Percentiles rank a stretch among this genome's conserved stretches.
These are phyloP conservation scores for Melanotaenia duboulayi DNA, from an alignment of 2,113 vertebrate species.

Conservation along the genomic window DNA sequence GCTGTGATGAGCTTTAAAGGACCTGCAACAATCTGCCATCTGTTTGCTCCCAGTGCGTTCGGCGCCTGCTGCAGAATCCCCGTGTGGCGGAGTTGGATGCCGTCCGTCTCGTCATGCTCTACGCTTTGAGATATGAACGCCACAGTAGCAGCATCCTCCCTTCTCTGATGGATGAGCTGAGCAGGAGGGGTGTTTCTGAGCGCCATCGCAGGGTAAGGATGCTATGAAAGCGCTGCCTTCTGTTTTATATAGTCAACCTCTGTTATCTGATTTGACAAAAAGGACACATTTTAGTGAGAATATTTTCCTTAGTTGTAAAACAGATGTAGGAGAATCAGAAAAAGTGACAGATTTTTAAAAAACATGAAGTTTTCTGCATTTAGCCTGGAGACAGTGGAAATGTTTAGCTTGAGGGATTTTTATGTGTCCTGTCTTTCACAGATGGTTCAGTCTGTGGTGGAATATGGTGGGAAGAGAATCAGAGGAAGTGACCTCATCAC, in stretches of 20 bases:
- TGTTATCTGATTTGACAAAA: neutral
- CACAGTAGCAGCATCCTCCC: constrained; percentile 90
- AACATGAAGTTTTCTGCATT: neutral
- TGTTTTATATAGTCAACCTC: too few relatives aligned
- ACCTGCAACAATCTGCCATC: accelerated
- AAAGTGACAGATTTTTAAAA: neutral
- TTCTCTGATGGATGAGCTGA: constrained; percentile 87
- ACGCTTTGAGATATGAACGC: constrained; percentile 93
- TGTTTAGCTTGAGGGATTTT: neutral
- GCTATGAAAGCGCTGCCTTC: neutral
- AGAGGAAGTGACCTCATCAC: constrained; percentile 94
- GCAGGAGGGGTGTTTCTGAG: constrained; percentile 85
- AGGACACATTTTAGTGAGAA: neutral
- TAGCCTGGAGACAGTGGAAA: neutral
- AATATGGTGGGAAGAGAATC: constrained; percentile 93
- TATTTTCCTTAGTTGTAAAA: neutral
- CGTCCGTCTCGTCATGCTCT: constrained; percentile 91
- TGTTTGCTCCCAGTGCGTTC: constrained; percentile 83
- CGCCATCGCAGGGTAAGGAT: constrained; percentile 85
- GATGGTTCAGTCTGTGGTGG: constrained; percentile 91
- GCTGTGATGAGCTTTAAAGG: neutral
- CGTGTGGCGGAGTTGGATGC: constrained; percentile 88
- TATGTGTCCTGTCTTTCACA: constrained; percentile 49
- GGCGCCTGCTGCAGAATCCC: constrained; percentile 90
- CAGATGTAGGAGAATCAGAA: neutral